Evolutionary conservation across 2,888 invertebrate species (phyloP), one percentile per base, ranked within the genome.

Genomic region (Erebia palarica): DNA sequence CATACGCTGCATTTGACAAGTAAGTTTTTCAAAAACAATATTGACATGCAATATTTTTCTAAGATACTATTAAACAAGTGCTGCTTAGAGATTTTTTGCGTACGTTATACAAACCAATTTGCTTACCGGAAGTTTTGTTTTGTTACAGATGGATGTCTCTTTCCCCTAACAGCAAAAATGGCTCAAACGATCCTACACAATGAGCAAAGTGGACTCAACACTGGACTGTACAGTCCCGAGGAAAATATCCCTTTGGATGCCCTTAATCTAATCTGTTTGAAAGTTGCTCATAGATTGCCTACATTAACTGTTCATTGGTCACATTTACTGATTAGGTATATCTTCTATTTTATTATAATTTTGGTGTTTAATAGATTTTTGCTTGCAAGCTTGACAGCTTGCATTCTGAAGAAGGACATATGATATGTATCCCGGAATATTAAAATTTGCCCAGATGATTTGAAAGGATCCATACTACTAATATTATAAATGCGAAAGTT

Each of bases 291-390:
- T 9, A 88, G 95, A 7, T 84, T 96, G 78, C 97, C 97, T 0
- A 85, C 95, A 68, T 86, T 97, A 61, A 95, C 96, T 4, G 94
- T 96, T 68, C 96, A 97, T 77, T 97, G 97, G 97, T 96, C 96
- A 68, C 96, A 97, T 86, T 87, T 97, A 57, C 91, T 97, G 67
- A 74, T 75, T 60, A 71, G 78, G 76, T 75, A 27, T 64, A 58
- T 47, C 47, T 5, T 2, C 10, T 57, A 55, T 27, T 58, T 11
- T 27, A 21, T 16, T 21, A 53, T 21, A 36, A 36, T 36, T 36
- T 36, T 7, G 36, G 36, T 36, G 7, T 7, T 36, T 36, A 36
- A 36, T 36, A 5, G 36, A 36, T 36, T 36, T 36, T 36, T 36
- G 36, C n/a, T n/a, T 36, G 36, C 36, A 36, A 5, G 1, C 5